Percentiles rank a stretch among this genome's conserved stretches.
phyloP scores from a whole-genome alignment of 2,888 invertebrate species.

The Leptarthrus brevirostris region DNA sequence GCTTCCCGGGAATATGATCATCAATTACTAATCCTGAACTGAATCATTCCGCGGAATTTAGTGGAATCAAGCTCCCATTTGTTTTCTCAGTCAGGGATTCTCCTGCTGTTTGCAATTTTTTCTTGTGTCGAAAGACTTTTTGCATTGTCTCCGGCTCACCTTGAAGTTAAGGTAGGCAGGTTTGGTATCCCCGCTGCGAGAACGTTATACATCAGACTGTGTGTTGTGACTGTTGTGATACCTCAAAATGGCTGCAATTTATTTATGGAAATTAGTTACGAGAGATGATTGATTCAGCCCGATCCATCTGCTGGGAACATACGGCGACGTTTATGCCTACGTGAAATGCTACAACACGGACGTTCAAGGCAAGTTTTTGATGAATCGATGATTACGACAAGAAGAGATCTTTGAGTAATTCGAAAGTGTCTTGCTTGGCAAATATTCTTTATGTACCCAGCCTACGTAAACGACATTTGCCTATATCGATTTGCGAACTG shows the following conservation, averaged over 20 bases:
- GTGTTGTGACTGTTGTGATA: constrained; percentile 41
- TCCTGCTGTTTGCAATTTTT: constrained; percentile 9
- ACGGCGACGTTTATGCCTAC: constrained; percentile 4
- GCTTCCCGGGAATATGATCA: constrained; percentile 11
- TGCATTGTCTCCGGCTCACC: constrained; percentile 12
- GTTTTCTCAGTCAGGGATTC: background rate
- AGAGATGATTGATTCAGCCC: constrained; percentile 41
- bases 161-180: background rate
- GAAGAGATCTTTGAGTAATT: background rate
- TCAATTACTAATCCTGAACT: constrained; percentile 14
- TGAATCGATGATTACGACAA: background rate
- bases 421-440: no score
- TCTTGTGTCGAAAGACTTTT: background rate
- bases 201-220: constrained; percentile 2
- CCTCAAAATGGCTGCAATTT: constrained; percentile 30
- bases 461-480: no score
- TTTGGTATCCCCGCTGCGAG: constrained; percentile 17
- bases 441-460: no score
- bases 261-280: constrained; percentile 41
- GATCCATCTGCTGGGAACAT: constrained; percentile 34
- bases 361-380: background rate
- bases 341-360: background rate
- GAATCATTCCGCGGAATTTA: background rate
- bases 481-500: no score
- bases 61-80: constrained; percentile 13